Evolutionary conservation across 2,797 vertebrate genomes (phyloP).

Genomic region (Neomorphus geoffroyi): DNA sequence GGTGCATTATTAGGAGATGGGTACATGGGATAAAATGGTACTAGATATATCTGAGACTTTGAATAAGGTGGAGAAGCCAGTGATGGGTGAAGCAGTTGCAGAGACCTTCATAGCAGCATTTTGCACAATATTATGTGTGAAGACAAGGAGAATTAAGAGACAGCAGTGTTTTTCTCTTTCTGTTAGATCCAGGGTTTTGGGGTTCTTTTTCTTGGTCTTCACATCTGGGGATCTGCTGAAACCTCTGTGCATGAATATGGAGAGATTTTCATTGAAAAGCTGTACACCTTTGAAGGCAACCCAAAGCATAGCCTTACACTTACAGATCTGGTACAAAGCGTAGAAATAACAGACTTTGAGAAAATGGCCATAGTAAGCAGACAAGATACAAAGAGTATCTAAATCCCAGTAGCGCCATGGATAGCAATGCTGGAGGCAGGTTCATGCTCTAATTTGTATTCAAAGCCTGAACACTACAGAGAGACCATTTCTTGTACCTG

Average conservation of each 20-base stretch:
- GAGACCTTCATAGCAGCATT: neutral
- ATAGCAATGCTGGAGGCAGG: neutral
- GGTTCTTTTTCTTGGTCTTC: neutral
- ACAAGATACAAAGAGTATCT: neutral
- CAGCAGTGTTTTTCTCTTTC: neutral
- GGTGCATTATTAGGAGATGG: neutral
- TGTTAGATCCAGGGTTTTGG: neutral
- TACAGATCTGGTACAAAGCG: neutral
- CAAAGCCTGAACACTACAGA: neutral
- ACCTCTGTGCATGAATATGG: neutral
- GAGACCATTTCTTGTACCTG: neutral
- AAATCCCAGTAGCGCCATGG: neutral
- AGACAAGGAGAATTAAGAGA: neutral
- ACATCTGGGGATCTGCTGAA: neutral
- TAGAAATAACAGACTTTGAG: neutral
- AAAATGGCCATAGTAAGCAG: neutral
- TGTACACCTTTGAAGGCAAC: neutral
- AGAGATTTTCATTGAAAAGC: neutral
- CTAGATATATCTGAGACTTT: neutral
- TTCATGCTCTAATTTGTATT: constrained; percentile 19
- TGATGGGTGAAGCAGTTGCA: neutral
- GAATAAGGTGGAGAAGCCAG: neutral
- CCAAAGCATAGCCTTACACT: neutral
- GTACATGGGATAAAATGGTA: neutral
- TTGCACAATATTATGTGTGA: rapidly evolving